Base-by-base conservation (phyloP, 1,140 invertebrate genomes). In the Gryllus bimaculatus region DNA sequence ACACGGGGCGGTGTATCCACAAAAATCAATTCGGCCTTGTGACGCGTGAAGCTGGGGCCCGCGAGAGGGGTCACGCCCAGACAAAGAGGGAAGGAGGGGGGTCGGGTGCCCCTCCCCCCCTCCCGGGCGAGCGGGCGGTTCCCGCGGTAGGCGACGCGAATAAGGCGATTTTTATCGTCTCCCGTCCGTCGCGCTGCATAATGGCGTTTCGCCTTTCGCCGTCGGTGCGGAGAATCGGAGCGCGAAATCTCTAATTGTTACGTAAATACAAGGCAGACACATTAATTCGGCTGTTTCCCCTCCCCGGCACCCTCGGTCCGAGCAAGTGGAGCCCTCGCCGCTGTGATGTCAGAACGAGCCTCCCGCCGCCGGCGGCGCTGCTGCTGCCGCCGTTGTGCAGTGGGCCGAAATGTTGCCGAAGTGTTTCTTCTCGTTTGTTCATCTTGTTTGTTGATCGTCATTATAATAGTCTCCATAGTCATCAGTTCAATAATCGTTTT, bases 171-270 rank as follows among this genome's bases (percentile, higher is more conserved):
- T 75, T 75, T 75, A 47, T 21, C 47, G 74, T 75, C 26, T 39
- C 54, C 2, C 18, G 54, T 66, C 10, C 54, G 54, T 66, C 10
- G 54, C 10, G 54, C 54, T 10, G 18, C 54, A 66, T 18, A 66
- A 66, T 66, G 10, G 54, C 54, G 18, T 66, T 7, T 66, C 54
- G 54, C 54, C 10, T 66, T 66, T 66, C 54, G 54, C 18, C 2
- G 10, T 1, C 54, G 54, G 54, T 13, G 26, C 26, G 26, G 13
- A 20, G 47, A 75, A 75, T 75, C 74, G n/a, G 20, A 75, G 47
- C 74, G 74, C 8, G 74, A 47, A 21, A 75, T 75, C 74, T 75
- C 10, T 75, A 75, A 75, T 75, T 75, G 74, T 75, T 75, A 75
- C 74, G 74, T 75, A 75, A 75, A 21, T 75, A 75, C 74, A 20